A percentile compares a stretch with the other conserved stretches of the same genome.
These are phyloP conservation scores for Drosophila tanythrix DNA, from an alignment of 2,888 invertebrate species.

Conservation along the genomic window DNA sequence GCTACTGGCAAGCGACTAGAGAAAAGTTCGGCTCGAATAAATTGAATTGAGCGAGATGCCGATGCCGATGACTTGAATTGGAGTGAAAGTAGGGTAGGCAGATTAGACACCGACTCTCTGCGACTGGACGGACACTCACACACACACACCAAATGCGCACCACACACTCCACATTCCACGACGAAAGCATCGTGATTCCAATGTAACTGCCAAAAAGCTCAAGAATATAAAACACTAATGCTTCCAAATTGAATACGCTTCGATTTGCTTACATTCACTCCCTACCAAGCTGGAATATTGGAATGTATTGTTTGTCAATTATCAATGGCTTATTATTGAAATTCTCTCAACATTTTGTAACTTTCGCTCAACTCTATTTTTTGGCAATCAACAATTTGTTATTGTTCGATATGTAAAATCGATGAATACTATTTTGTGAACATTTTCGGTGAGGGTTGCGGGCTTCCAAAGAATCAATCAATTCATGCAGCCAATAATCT, in stretches of 20 bases:
- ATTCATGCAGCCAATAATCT: conserved; percentile 35
- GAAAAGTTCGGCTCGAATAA: conserved; percentile 73
- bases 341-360: not conserved
- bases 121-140: conserved; percentile 31
- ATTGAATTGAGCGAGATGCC: conserved; percentile 78
- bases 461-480: conserved; percentile 21
- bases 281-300: not conserved
- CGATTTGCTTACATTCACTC: not conserved
- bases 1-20: conserved; percentile 63
- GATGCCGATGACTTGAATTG: conserved; percentile 74
- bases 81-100: conserved; percentile 84
- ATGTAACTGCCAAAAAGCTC: conserved; percentile 10
- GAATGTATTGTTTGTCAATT: not conserved
- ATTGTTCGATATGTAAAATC: not conserved
- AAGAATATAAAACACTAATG: conserved; percentile 18
- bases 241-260: conserved; percentile 13
- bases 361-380: not conserved
- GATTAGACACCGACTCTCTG: conserved; percentile 72
- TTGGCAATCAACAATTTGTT: not conserved
- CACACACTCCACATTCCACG: conserved; percentile 45
- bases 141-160: conserved; percentile 1
- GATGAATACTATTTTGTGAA: conserved; percentile 3
- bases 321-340: not conserved
- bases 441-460: conserved; percentile 22
- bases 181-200: conserved; percentile 9